Percentiles rank a stretch among this genome's conserved stretches.
These are phyloP conservation scores for Phthorimaea operculella DNA, from an alignment of 1,140 invertebrate genomes.

Conservation along the genomic window DNA sequence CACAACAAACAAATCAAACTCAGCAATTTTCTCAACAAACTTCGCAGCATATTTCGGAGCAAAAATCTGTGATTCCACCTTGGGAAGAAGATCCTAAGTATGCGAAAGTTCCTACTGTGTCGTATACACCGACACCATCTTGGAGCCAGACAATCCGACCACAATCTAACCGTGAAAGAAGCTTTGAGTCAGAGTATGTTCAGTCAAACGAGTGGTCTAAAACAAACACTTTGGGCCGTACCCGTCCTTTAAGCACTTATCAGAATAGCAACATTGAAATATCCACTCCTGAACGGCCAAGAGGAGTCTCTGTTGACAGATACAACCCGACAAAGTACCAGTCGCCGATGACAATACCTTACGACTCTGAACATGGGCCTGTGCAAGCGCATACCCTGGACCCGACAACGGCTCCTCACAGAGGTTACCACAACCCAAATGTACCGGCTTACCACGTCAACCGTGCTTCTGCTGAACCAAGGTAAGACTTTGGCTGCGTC, in stretches of 20 bases:
- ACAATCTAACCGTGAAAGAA: conserved; percentile 56
- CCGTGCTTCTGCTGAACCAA: conserved; percentile 58
- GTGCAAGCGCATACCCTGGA: conserved; percentile 47
- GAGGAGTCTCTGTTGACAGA: conserved; percentile 59
- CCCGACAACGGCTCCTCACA: conserved; percentile 32
- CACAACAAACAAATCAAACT: conserved; percentile 20
- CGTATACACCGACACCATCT: conserved; percentile 37
- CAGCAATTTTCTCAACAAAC: neutral
- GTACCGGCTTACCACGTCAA: conserved; percentile 50
- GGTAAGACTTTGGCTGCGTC: conserved; percentile 28
- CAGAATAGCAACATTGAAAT: conserved; percentile 31
- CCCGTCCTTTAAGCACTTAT: conserved; percentile 49
- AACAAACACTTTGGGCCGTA: conserved; percentile 48
- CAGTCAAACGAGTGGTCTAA: conserved; percentile 58
- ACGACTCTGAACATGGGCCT: conserved; percentile 44
- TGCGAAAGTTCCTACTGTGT: conserved; percentile 26
- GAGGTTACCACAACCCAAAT: conserved; percentile 53
- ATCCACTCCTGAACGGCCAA: conserved; percentile 36
- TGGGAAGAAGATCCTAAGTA: conserved; percentile 53
- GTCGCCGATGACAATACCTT: conserved; percentile 30
- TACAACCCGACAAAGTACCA: conserved; percentile 56
- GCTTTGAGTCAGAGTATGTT: conserved; percentile 54
- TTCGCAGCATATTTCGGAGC: conserved; percentile 16
- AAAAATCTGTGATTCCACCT: conserved; percentile 43
- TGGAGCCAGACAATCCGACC: conserved; percentile 65